phyloP scores from a whole-genome alignment of 2,888 invertebrate genomes.

The Microctonus hyperodae region DNA sequence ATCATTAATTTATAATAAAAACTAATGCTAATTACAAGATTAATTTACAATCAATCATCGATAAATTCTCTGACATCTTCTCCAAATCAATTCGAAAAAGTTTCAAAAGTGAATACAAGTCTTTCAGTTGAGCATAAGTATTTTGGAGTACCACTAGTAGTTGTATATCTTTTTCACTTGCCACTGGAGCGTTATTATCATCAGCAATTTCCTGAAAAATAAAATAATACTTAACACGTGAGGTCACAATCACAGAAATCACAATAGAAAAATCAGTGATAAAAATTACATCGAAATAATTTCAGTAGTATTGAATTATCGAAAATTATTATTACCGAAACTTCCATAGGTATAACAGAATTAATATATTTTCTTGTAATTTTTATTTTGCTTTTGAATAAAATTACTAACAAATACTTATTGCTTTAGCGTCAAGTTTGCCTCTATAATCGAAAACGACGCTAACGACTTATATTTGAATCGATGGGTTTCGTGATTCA shows the following conservation, averaged over 20 bases:
- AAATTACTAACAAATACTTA: too few species aligned
- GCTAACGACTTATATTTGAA: too few species aligned
- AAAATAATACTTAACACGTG: conserved; percentile 3
- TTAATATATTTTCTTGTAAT: too few species aligned
- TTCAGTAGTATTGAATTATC: not conserved
- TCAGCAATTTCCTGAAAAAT: conserved; percentile 20
- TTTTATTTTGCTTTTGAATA: too few species aligned
- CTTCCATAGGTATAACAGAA: conserved; percentile 13
- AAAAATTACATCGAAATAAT: not conserved
- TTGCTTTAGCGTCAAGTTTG: too few species aligned
- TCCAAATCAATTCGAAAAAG: conserved; percentile 43
- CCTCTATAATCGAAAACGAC: too few species aligned
- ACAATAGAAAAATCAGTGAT: not conserved
- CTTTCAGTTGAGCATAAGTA: conserved; percentile 39
- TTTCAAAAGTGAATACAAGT: conserved; percentile 40
- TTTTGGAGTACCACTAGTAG: conserved; percentile 40
- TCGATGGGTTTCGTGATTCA: too few species aligned
- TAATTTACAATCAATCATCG: conserved; percentile 23
- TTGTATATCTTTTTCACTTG: conserved; percentile 1
- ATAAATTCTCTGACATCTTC: conserved; percentile 38
- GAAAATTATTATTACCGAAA: conserved; percentile 23
- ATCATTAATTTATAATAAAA: not conserved
- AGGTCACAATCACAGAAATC: not conserved
- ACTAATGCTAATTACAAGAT: not conserved
- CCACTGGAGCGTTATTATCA: conserved; percentile 9